These are phyloP conservation scores for Hemistola chrysoprasaria DNA, from an alignment of 2,888 invertebrate genomes.

Conservation along the genomic window DNA sequence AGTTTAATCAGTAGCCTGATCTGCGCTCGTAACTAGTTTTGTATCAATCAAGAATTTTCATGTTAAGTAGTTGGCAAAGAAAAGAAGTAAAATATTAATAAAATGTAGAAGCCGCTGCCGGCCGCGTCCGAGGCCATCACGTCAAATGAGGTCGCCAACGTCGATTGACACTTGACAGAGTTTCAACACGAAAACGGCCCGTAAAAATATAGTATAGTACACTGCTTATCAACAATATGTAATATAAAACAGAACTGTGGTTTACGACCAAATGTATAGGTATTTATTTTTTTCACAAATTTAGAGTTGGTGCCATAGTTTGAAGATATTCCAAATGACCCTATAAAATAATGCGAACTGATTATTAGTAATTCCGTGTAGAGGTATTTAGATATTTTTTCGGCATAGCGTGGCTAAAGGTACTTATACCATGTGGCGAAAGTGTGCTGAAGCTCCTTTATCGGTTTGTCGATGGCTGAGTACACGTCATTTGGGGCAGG, in stretches of 20 bases:
- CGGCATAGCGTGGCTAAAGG: conserved; percentile 16
- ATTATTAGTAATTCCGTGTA: background rate
- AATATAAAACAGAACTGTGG: too few relatives aligned
- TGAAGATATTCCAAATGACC: too few relatives aligned
- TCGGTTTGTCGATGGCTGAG: conserved; percentile 37
- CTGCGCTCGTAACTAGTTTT: background rate
- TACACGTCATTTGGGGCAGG: conserved; percentile 43
- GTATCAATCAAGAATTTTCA: conserved; percentile 3
- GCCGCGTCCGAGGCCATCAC: too few relatives aligned
- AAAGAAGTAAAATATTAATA: conserved; percentile 14
- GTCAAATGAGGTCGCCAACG: conserved; percentile 16
- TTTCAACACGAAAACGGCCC: conserved; percentile 23
- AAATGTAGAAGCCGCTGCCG: too few relatives aligned
- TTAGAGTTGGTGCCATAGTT: too few relatives aligned
- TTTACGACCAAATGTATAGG: too few relatives aligned
- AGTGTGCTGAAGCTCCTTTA: conserved; percentile 24
- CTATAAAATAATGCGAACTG: too few relatives aligned
- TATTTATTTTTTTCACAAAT: too few relatives aligned
- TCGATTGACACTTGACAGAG: conserved; percentile 24
- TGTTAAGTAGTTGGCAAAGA: conserved; percentile 13
- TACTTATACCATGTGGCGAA: conserved; percentile 11
- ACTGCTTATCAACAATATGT: too few relatives aligned
- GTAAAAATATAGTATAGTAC: conserved; percentile 24
- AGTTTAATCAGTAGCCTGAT: background rate
- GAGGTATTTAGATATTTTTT: conserved; percentile 13